Base-by-base conservation (phyloP, 2,888 invertebrate genomes). In the Tetranychus truncatus region DNA sequence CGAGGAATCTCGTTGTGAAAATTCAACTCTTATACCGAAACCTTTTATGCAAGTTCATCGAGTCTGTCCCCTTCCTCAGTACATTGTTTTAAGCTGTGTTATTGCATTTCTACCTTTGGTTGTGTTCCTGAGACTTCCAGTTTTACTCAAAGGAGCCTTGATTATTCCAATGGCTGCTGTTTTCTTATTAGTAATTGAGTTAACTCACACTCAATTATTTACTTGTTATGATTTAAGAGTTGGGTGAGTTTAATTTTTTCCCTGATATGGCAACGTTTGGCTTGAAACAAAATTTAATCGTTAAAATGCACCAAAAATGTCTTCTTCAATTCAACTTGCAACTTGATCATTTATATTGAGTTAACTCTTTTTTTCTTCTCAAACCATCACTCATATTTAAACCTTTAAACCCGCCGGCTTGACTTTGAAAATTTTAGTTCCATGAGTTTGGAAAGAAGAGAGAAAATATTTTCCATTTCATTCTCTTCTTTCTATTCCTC, bases 21-120 rank as follows among this genome's bases (percentile, higher is more conserved):
- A 71, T 55, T 67, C 67, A 46, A 76, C 76, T 11, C 74, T 72
- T 9, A 73, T 24, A 72, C 75, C 66, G 66, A 73, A 34, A 20
- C 71, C 78, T 8, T 81, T 82, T 3, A 75, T 80, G 15, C 77
- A 77, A 69, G 88, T 89, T 77, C 91, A 92, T 81, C 85, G 91
- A 74, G 88, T 88, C 21, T 92, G 92, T 80, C 90, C 91, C 0
- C 84, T 92, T 75, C 94, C 94, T 0, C 88, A 92, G 76, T 95
- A 94, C 83, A 89, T 93, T 69, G 89, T 91, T 6, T 84, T 93
- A 18, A 91, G 91, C 15, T 91, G 92, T 80, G 88, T 91, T 75
- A 86, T 94, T 79, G 90, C 91, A 74, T 91, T 90, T 84, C 85
- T 94, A 76, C 88, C 91, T 0, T 90, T 92, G 45, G 90, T 92